These are phyloP conservation scores for Daboia siamensis DNA, from an alignment of 2,113 vertebrate species.

Conservation along the genomic window DNA sequence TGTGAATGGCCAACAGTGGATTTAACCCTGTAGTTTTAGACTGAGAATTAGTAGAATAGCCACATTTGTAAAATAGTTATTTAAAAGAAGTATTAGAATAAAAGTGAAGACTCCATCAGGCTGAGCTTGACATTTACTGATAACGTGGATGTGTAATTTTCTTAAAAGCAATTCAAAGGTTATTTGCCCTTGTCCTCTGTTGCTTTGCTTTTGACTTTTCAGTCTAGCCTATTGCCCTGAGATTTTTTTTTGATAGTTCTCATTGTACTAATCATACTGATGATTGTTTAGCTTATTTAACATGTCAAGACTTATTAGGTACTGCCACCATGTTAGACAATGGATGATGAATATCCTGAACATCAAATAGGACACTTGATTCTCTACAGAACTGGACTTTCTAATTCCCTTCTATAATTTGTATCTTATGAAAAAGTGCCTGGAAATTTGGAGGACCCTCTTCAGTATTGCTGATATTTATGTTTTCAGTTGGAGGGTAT, in stretches of 20 bases:
- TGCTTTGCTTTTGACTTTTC: not conserved
- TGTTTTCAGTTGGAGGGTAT: not conserved
- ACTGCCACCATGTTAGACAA: not conserved
- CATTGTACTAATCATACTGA: not conserved
- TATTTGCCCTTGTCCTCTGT: not conserved
- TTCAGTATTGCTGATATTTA: not conserved
- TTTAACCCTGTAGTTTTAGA: not conserved
- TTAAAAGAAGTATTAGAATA: not conserved
- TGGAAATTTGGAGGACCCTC: not conserved
- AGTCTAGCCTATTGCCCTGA: not conserved
- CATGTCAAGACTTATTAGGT: not conserved
- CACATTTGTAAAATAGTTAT: not conserved
- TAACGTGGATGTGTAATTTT: not conserved
- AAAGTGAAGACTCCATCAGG: not conserved
- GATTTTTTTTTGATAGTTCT: not conserved
- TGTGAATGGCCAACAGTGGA: not conserved
- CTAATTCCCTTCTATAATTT: not conserved
- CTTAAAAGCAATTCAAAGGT: not conserved
- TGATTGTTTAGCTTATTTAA: not conserved
- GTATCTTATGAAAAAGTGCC: not conserved
- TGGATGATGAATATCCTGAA: not conserved
- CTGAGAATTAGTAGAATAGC: not conserved
- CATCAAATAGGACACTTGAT: not conserved
- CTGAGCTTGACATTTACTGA: not conserved
- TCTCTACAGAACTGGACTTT: not conserved